A percentile compares a stretch with the other conserved stretches of the same genome.
These are phyloP conservation scores for Rhizoglyphus robini DNA, from an alignment of 1,140 invertebrate genomes.

Conservation along the genomic window DNA sequence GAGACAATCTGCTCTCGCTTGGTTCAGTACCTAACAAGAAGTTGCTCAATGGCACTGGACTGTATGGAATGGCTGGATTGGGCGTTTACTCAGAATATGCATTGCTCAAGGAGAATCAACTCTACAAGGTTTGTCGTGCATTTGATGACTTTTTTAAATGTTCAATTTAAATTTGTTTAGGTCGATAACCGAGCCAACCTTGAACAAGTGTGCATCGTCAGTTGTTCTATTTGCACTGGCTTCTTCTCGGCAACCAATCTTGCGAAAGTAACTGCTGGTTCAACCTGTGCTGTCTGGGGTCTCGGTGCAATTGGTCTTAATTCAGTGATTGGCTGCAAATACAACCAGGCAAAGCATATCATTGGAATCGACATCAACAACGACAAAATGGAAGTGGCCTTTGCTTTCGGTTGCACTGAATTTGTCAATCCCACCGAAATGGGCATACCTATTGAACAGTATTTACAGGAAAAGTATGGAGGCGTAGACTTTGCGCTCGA, in stretches of 20 bases:
- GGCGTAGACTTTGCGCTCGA: not conserved
- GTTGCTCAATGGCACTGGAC: not conserved
- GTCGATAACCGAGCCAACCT: not conserved
- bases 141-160: not conserved
- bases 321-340: not conserved
- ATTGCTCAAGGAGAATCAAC: too few species aligned
- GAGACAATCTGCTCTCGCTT: not conserved
- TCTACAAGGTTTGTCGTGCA: too few species aligned
- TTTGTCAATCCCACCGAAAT: not conserved
- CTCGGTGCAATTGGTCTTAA: conserved; percentile 51
- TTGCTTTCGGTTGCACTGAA: not conserved
- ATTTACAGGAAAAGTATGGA: not conserved
- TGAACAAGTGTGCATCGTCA: too few species aligned
- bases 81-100: not conserved
- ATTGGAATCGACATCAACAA: conserved; percentile 94
- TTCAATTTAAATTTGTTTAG: conserved; percentile 7
- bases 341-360: conserved; percentile 44
- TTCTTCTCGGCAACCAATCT: conserved; percentile 86
- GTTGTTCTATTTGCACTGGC: conserved; percentile 72
- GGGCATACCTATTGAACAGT: conserved; percentile 30
- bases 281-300: conserved; percentile 57
- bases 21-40: not conserved
- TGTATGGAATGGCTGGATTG: not conserved
- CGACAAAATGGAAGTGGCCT: conserved; percentile 26
- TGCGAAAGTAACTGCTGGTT: conserved; percentile 63